A percentile compares a stretch with the other conserved stretches of the same genome.
Conservation (phyloP, 2,797 vertebrate species). For the Chrosomus eos region DNA sequence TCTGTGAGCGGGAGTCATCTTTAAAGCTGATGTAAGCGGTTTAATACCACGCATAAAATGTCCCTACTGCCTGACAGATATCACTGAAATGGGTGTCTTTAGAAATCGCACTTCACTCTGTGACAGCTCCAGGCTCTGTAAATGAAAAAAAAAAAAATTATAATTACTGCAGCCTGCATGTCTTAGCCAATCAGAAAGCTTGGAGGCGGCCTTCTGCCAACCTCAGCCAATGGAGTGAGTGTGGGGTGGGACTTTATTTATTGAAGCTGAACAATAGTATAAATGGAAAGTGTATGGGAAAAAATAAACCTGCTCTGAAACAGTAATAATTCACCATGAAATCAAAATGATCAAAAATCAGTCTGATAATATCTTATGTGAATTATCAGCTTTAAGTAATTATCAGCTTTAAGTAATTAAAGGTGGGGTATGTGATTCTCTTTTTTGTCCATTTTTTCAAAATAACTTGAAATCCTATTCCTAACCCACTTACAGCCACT, state of each 20-base stretch:
- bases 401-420: no score
- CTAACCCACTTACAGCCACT: no score
- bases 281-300: background rate
- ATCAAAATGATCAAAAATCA: no score
- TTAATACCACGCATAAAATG: constrained; percentile 23
- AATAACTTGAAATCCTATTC: no score
- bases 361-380: no score
- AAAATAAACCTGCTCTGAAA: background rate
- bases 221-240: background rate
- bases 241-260: background rate
- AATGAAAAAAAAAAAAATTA: background rate
- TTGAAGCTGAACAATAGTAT: background rate
- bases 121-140: background rate
- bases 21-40: constrained; percentile 24
- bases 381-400: no score
- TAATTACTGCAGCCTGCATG: background rate
- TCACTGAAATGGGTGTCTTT: background rate
- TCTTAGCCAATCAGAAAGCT: background rate
- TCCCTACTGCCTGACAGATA: background rate
- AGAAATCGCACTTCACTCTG: background rate
- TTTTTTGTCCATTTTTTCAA: no score
- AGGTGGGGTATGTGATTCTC: no score
- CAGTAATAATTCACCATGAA: no score
- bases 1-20: constrained; percentile 17
- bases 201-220: background rate